These are phyloP conservation scores for Morelia viridis DNA, from an alignment of 2,797 vertebrate genomes.

Conservation along the genomic window DNA sequence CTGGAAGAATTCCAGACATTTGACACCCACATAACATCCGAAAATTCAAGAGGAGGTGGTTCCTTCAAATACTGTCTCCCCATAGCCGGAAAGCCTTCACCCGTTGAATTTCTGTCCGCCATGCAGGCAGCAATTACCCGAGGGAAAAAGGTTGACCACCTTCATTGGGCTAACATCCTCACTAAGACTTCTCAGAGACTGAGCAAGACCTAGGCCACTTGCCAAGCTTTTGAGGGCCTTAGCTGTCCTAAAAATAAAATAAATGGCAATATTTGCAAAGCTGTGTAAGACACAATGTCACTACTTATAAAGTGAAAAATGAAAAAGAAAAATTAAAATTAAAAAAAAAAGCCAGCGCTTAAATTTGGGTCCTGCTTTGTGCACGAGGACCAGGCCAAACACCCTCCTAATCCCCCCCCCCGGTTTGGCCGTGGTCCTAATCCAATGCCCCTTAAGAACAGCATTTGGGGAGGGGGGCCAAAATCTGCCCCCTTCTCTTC, in stretches of 20 bases:
- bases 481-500: neutral
- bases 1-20: neutral
- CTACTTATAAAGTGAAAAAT: neutral
- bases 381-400: neutral
- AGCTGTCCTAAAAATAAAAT: neutral
- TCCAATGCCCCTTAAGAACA: neutral
- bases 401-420: neutral
- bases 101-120: neutral
- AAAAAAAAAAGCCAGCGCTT: neutral
- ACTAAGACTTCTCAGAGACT: neutral
- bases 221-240: neutral
- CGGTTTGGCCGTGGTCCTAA: neutral
- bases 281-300: neutral
- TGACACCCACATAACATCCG: neutral
- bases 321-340: too few species aligned
- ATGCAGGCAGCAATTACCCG: neutral
- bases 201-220: neutral
- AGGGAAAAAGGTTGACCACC: neutral
- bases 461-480: neutral
- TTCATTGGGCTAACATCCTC: neutral
- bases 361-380: neutral
- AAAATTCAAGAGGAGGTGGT: neutral
- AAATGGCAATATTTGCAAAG: neutral
- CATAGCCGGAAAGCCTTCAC: neutral
- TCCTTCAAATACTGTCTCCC: too few species aligned